phyloP scores from a whole-genome alignment of 2,797 vertebrate genomes.

The Falco concolor region DNA sequence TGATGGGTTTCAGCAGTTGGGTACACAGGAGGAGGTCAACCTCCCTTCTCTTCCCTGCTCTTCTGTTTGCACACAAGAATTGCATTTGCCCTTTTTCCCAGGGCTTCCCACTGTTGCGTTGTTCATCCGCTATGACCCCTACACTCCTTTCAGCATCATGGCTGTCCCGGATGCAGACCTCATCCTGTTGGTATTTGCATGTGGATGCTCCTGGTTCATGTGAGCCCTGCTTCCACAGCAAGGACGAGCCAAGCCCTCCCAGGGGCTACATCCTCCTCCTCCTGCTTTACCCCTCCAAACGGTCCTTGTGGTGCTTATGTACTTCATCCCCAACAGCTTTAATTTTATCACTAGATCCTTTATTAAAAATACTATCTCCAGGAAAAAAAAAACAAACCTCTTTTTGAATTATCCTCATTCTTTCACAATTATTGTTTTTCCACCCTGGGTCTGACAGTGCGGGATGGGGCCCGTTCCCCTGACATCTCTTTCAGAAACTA shows the following conservation, averaged over 20 bases:
- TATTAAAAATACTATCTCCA: not conserved
- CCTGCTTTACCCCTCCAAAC: not conserved
- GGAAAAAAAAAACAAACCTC: not conserved
- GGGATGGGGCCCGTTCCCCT: not conserved
- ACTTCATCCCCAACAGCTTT: not conserved
- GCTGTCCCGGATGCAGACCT: not conserved
- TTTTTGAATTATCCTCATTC: not conserved
- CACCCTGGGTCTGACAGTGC: not conserved
- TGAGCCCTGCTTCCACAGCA: not conserved
- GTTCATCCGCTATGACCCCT: not conserved
- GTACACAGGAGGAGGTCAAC: not conserved
- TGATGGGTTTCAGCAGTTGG: not conserved
- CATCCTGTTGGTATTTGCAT: rapidly evolving
- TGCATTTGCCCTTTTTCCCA: not conserved
- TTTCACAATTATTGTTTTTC: not conserved
- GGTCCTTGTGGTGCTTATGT: not conserved
- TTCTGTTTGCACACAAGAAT: not conserved
- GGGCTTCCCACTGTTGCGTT: not conserved
- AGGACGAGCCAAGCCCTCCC: not conserved
- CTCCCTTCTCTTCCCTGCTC: not conserved
- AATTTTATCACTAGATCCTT: not conserved
- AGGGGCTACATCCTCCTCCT: not conserved
- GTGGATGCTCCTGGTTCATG: rapidly evolving
- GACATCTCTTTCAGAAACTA: not conserved
- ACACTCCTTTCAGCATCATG: rapidly evolving